Base-by-base conservation (phyloP, 2,797 vertebrate genomes). In the Vultur gryphus region DNA sequence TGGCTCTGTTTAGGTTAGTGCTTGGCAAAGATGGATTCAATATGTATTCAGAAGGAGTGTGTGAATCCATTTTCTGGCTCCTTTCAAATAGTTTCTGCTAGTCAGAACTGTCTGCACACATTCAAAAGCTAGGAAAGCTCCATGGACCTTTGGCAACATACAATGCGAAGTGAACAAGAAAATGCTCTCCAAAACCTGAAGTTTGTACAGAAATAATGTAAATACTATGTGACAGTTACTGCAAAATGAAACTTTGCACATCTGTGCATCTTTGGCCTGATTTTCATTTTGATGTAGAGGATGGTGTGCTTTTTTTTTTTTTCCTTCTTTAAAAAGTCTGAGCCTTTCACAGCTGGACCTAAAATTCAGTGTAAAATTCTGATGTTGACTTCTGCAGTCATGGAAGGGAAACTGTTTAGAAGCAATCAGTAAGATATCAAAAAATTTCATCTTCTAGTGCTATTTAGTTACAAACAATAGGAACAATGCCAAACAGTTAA, bases 21-120 rank as follows among this genome's bases (percentile, higher is more conserved):
- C 66, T 84, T 96, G 91, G 89, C 91, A 81, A 83, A 90, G 76
- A 33, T 46, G 28, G 52, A 64, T 41, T 90, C 93, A 92, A 46
- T 94, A 84, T 79, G 71, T 66, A 55, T 70, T 84, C 80, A 66
- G 81, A 18, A 78, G 35, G 31, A 89, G 72, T 21, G 37, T 81
- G 82, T 84, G 89, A 93, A 91, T 37, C 8, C 1, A 28, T 48
- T 62, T 75, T 93, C 80, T 96, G 89, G 77, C 80, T 88, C 73
- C 66, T 93, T 94, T 95, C 91, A 95, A 87, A 48, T 18, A 16
- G 10, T 72, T 71, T 35, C 79, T 96, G 87, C 72, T 71, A 7
- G 4, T 82, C 86, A 79, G 85, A 88, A 26, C 73, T 91, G 69
- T 33, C 83, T 95, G 85, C 85, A 76, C 54, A 48, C 2, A 0